Evolutionary conservation across 2,113 vertebrate species (phyloP).

Genomic region (Cyanoramphus novaezelandiae): DNA sequence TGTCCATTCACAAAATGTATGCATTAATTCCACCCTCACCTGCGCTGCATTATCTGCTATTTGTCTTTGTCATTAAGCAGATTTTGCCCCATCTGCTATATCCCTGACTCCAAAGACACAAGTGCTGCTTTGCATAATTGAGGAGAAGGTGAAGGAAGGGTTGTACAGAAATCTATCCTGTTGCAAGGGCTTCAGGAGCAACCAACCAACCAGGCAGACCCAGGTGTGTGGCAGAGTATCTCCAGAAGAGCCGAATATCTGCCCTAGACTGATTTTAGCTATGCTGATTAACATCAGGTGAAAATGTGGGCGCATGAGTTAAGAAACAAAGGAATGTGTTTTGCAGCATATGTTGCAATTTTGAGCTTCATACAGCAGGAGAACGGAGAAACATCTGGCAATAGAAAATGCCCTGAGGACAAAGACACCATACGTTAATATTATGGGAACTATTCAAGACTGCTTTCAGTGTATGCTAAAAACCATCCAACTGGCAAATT

Average conservation of each 20-base stretch:
- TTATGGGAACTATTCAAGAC: slow-evolving; percentile 30
- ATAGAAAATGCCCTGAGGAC: not conserved
- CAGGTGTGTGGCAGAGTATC: not conserved
- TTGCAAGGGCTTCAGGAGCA: not conserved
- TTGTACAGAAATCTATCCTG: not conserved
- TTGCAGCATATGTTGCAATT: slow-evolving; percentile 51
- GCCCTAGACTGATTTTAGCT: slow-evolving; percentile 25
- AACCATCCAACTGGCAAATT: not conserved
- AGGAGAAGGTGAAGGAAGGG: not conserved
- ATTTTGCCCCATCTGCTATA: not conserved
- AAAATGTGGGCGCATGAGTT: slow-evolving; percentile 13
- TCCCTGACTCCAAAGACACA: not conserved
- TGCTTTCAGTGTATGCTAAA: not conserved
- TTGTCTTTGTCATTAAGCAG: not conserved
- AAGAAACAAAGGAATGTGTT: slow-evolving; percentile 51
- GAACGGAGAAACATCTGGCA: slow-evolving; percentile 48
- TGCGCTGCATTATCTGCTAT: not conserved
- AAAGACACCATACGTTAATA: slow-evolving; percentile 17
- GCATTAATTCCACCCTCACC: not conserved
- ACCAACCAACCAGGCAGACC: not conserved
- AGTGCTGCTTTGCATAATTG: not conserved
- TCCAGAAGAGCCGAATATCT: slow-evolving; percentile 10
- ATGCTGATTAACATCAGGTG: slow-evolving; percentile 13
- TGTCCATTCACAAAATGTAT: not conserved
- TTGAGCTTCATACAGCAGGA: slow-evolving; percentile 12